phyloP scores from a whole-genome alignment of 2,797 vertebrate species.

The Graptemys geographica region DNA sequence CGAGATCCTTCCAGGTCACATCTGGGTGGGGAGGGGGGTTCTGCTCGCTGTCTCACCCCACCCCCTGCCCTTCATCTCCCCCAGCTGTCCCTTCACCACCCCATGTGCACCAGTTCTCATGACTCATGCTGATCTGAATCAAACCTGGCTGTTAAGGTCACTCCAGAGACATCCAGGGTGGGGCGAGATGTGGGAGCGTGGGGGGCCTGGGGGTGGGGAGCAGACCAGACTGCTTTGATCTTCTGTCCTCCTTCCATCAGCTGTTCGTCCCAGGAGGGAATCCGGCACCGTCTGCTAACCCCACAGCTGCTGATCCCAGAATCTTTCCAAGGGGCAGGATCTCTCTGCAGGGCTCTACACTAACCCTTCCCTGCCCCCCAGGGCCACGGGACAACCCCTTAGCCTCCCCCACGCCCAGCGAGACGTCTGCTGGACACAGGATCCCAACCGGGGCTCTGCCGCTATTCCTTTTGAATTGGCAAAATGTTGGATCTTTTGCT shows the following conservation, averaged over 20 bases:
- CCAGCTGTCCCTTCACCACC: conserved; percentile 2
- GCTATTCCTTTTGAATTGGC: background rate
- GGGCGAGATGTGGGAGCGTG: conserved; percentile 33
- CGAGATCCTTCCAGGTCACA: background rate
- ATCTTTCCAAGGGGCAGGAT: background rate
- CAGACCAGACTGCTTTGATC: background rate
- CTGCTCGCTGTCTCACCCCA: background rate
- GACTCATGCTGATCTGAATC: conserved; percentile 63
- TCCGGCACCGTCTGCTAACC: background rate
- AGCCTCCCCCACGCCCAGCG: background rate
- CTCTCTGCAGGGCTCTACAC: conserved; percentile 8
- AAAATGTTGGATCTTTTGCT: background rate
- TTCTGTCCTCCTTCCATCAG: background rate
- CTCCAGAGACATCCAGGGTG: conserved; percentile 57
- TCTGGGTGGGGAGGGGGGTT: background rate
- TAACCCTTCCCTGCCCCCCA: background rate
- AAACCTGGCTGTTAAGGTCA: conserved; percentile 48
- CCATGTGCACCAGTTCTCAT: conserved; percentile 66
- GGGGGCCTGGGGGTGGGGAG: background rate
- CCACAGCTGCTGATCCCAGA: conserved; percentile 16
- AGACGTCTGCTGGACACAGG: background rate
- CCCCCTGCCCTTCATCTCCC: conserved; percentile 27
- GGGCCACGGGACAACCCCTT: background rate
- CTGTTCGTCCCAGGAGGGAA: conserved; percentile 28
- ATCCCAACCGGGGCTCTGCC: background rate